A percentile compares a stretch with the other conserved stretches of the same genome.
Evolutionary conservation across 1,140 invertebrate genomes (phyloP).

Genomic region (Camponotus floridanus): DNA sequence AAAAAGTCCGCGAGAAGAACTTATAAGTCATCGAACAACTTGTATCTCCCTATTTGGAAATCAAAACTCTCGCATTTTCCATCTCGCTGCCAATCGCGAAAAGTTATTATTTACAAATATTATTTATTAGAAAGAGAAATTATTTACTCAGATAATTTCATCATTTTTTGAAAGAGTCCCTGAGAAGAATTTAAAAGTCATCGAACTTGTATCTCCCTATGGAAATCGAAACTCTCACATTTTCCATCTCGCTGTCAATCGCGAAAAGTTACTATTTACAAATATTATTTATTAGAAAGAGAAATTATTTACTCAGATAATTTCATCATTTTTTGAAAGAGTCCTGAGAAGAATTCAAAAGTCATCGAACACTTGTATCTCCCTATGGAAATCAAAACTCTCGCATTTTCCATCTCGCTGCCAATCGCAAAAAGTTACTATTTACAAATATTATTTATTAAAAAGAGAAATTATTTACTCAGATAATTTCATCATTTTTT

Average conservation of each 20-base stretch:
- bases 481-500: too few species aligned
- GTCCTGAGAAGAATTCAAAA: background rate
- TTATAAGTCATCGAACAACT: background rate
- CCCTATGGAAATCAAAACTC: background rate
- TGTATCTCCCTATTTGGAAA: background rate
- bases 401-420: too few species aligned
- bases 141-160: conserved; percentile 25
- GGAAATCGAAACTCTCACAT: background rate
- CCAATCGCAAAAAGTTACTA: background rate
- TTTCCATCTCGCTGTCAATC: background rate
- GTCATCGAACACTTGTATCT: background rate
- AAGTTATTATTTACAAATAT: background rate
- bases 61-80: background rate
- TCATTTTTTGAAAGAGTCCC: conserved; percentile 29
- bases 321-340: conserved; percentile 46
- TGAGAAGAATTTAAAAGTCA: background rate
- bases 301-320: background rate
- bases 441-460: background rate
- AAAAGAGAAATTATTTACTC: background rate
- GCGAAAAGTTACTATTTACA: background rate
- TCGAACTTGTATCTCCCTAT: background rate
- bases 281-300: too few species aligned
- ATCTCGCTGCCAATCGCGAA: background rate
- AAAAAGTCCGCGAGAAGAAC: background rate
- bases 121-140: too few species aligned